Conservation (phyloP, 2,888 invertebrate genomes). For the Mactromeris polynyma region DNA sequence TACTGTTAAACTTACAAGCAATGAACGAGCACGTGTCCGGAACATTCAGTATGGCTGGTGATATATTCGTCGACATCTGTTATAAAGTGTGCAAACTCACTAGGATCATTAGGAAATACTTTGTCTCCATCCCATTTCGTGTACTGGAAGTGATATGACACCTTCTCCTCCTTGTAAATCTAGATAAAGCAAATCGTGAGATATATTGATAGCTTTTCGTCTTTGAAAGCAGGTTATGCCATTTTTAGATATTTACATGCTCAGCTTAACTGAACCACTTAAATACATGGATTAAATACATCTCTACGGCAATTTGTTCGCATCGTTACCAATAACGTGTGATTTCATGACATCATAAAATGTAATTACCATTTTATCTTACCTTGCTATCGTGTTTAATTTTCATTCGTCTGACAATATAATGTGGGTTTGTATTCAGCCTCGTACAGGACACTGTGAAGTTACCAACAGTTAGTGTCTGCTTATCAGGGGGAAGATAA, state of each 20-base stretch:
- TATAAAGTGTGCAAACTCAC: background rate
- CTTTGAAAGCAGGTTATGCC: too few species aligned
- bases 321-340: too few species aligned
- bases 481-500: background rate
- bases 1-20: background rate
- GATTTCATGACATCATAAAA: too few species aligned
- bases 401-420: background rate
- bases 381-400: background rate
- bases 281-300: background rate
- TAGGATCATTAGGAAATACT: background rate
- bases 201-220: too few species aligned
- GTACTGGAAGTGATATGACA: background rate
- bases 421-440: background rate
- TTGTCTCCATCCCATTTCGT: background rate
- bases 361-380: too few species aligned
- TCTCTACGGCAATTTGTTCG: background rate
- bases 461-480: background rate
- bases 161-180: background rate
- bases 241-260: too few species aligned
- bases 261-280: background rate
- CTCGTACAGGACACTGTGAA: background rate
- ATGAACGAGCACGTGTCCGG: background rate
- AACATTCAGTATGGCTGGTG: background rate
- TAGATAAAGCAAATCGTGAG: background rate
- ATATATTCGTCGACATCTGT: background rate